phyloP scores from a whole-genome alignment of 1,140 invertebrate species.

The Atopsyche davidsoni region DNA sequence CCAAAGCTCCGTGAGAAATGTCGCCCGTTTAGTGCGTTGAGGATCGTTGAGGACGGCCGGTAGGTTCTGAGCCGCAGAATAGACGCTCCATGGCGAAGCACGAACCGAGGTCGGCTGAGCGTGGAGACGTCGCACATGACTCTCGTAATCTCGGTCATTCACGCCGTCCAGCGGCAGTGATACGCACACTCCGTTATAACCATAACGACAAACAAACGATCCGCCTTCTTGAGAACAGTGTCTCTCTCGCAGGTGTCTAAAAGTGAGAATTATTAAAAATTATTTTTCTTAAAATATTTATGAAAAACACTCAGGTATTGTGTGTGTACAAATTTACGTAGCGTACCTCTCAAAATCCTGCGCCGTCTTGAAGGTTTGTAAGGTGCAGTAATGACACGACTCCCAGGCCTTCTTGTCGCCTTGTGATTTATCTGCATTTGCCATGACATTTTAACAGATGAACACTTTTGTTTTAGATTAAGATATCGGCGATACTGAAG shows the following conservation, averaged over 20 bases:
- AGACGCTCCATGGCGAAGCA: constrained; percentile 65
- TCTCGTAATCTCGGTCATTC: constrained; percentile 81
- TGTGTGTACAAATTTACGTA: background rate
- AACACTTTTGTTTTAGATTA: background rate
- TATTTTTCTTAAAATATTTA: background rate
- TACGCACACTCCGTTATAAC: constrained; percentile 79
- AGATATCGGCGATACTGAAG: no score
- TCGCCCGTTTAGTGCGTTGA: constrained; percentile 77
- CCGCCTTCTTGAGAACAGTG: constrained; percentile 86
- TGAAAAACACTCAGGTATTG: no score
- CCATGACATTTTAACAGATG: constrained; percentile 20
- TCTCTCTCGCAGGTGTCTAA: constrained; percentile 70
- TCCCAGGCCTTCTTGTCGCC: constrained; percentile 20
- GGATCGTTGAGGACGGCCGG: constrained; percentile 96
- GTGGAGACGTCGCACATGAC: constrained; percentile 78
- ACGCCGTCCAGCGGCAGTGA: constrained; percentile 84
- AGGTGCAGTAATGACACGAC: constrained; percentile 18
- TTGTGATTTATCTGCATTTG: constrained; percentile 17
- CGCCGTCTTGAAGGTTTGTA: constrained; percentile 13
- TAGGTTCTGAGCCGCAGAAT: constrained; percentile 85
- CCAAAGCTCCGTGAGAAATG: constrained; percentile 98
- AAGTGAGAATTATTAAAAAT: constrained; percentile 19
- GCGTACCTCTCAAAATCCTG: constrained; percentile 19
- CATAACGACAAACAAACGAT: constrained; percentile 84
- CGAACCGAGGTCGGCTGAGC: constrained; percentile 40